phyloP scores from a whole-genome alignment of 1,140 invertebrate species.

The Anastrepha ludens region DNA sequence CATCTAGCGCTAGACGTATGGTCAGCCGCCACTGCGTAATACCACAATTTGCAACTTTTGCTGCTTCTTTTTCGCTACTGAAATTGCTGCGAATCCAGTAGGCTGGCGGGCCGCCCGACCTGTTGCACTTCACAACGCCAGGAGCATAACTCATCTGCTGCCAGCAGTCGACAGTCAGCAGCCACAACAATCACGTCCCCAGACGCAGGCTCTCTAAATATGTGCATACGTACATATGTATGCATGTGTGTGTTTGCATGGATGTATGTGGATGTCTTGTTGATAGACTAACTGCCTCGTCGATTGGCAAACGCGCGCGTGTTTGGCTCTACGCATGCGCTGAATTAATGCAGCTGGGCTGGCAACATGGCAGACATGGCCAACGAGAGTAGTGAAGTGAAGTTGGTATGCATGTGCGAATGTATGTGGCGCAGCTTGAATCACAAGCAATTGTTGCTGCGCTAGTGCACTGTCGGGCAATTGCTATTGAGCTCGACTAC shows the following conservation, averaged over 20 bases:
- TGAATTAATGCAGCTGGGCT: constrained; percentile 15
- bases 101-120: constrained; percentile 18
- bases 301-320: constrained; percentile 23
- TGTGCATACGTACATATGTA: neutral
- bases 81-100: neutral
- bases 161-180: neutral
- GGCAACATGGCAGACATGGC: neutral
- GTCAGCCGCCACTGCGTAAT: neutral
- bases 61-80: neutral
- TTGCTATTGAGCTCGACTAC: constrained; percentile 37
- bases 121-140: constrained; percentile 22
- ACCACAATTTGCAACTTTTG: constrained; percentile 7
- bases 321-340: constrained; percentile 49
- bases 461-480: neutral
- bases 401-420: neutral
- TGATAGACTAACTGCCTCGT: constrained; percentile 17
- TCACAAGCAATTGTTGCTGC: neutral
- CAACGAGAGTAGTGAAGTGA: neutral
- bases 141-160: constrained; percentile 24
- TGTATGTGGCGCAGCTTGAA: neutral
- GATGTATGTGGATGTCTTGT: neutral
- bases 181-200: constrained; percentile 38
- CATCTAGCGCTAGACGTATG: neutral
- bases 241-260: neutral
- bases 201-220: constrained; percentile 11